Base-by-base conservation (phyloP, 37 sponge, comb jelly and placozoan genomes). In the Sycon ciliatum region DNA sequence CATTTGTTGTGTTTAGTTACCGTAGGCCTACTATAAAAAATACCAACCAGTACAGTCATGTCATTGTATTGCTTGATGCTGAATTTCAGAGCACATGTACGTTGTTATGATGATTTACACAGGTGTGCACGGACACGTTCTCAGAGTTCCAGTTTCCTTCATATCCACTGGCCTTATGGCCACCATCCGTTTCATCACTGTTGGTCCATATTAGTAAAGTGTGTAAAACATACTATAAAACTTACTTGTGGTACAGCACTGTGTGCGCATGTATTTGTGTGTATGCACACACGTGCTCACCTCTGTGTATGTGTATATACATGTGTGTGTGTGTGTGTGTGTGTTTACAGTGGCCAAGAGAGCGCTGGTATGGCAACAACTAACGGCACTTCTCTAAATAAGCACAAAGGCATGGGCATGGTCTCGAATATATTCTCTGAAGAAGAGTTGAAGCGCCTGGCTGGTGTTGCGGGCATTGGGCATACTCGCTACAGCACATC, bases 111-210 rank as follows among this genome's bases (percentile, higher is more conserved):
- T n/a, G n/a, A n/a, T n/a, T 87, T n/a, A 84, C 88, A 5, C 56
- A 39, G 22, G 63, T 87, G 74, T 87, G 88, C 84, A 73, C 29
- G 42, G 81, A 80, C 58, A 49, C 30, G 42, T 60, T 78, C 26
- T 46, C 67, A n/a, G 72, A 81, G 22, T n/a, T n/a, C n/a, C n/a
- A n/a, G n/a, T n/a, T n/a, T n/a, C n/a, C n/a, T n/a, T n/a, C n/a
- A n/a, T n/a, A n/a, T n/a, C n/a, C n/a, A n/a, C n/a, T n/a, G n/a
- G n/a, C n/a, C 53, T 20, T 46, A 46, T 18, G 53, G 53, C 16
- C 53, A 20, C 53, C 13, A 20, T 18, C 53, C 18, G 49, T 18
- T 13, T 42, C 9, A 42, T 42, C 49, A 13, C 49, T 42, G 49
- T 13, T 42, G 13, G 13, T 13, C 13, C 49, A 42, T 42, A 42